Evolutionary conservation across 2,113 vertebrate species (phyloP).

Genomic region (Lipophrys pholis): DNA sequence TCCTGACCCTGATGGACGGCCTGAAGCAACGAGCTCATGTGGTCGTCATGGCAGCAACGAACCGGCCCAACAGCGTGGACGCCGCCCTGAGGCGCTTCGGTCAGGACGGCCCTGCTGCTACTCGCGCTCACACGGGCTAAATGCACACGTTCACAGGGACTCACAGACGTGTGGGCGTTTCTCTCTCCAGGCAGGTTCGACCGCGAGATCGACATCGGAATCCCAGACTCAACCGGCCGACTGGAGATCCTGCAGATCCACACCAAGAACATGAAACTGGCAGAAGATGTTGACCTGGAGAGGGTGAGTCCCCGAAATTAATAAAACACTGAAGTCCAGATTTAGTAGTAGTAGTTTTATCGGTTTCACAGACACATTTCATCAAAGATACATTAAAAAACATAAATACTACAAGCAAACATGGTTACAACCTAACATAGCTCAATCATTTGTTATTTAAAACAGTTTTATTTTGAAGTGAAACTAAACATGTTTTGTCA

Average conservation of each 20-base stretch:
- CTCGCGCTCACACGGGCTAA: neutral
- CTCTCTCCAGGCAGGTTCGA: slow-evolving; percentile 91
- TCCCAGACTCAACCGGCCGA: slow-evolving; percentile 93
- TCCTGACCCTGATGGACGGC: slow-evolving; percentile 96
- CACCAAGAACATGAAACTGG: slow-evolving; percentile 97
- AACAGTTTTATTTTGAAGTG: no score
- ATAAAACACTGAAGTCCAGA: no score
- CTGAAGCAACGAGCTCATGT: slow-evolving; percentile 95
- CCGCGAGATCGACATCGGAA: slow-evolving; percentile 96
- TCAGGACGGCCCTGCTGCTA: slow-evolving; percentile 52
- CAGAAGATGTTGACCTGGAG: slow-evolving; percentile 94
- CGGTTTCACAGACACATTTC: no score
- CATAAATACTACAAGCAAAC: no score
- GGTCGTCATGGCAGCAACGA: slow-evolving; percentile 97
- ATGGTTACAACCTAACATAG: no score
- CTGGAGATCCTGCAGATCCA: slow-evolving; percentile 97
- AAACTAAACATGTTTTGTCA: no score
- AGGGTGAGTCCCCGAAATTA: slow-evolving; percentile 79
- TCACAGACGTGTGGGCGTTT: neutral
- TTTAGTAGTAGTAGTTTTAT: no score
- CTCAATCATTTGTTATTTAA: no score
- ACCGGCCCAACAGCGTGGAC: slow-evolving; percentile 96
- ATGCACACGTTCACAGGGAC: neutral
- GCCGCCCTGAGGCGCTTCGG: slow-evolving; percentile 93
- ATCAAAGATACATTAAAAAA: no score